Percentiles rank a stretch among this genome's conserved stretches.
These are phyloP conservation scores for Vultur gryphus DNA, from an alignment of 2,797 vertebrate genomes.

Conservation along the genomic window DNA sequence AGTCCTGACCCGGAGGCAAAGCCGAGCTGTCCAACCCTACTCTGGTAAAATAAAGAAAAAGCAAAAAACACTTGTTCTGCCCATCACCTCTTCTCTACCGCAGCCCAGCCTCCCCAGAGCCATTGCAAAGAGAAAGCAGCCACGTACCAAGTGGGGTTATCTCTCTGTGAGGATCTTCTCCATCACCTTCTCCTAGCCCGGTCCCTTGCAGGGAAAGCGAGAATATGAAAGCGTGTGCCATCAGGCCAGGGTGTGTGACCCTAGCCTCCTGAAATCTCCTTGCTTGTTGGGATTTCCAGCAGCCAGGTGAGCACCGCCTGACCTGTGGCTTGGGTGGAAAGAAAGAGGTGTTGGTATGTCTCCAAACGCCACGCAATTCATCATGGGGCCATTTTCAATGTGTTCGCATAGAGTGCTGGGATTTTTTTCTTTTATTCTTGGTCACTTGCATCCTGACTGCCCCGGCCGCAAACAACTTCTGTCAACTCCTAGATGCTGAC, in stretches of 20 bases:
- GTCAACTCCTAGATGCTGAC: slow-evolving; percentile 19
- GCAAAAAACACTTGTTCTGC: neutral
- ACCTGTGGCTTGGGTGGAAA: neutral
- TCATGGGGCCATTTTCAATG: neutral
- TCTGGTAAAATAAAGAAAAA: neutral
- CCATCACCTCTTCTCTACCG: neutral
- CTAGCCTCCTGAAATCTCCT: neutral
- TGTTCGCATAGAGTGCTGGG: neutral
- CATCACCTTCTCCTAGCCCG: neutral
- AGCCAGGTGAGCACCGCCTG: neutral
- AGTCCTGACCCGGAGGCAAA: neutral
- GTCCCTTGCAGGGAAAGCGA: neutral
- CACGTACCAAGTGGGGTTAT: fast-evolving
- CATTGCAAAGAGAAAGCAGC: neutral
- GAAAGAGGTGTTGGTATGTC: neutral
- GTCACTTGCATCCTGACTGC: neutral
- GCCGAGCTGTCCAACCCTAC: neutral
- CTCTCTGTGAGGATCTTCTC: neutral
- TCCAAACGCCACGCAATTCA: neutral
- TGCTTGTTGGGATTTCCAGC: neutral
- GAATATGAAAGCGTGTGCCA: neutral
- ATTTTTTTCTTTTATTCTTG: neutral
- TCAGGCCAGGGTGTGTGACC: no score
- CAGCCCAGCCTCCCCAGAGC: neutral
- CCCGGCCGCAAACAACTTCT: neutral